Evolutionary conservation across 2,797 vertebrate genomes (phyloP), one percentile per base, ranked within the genome.

Genomic region (Microchirus variegatus): DNA sequence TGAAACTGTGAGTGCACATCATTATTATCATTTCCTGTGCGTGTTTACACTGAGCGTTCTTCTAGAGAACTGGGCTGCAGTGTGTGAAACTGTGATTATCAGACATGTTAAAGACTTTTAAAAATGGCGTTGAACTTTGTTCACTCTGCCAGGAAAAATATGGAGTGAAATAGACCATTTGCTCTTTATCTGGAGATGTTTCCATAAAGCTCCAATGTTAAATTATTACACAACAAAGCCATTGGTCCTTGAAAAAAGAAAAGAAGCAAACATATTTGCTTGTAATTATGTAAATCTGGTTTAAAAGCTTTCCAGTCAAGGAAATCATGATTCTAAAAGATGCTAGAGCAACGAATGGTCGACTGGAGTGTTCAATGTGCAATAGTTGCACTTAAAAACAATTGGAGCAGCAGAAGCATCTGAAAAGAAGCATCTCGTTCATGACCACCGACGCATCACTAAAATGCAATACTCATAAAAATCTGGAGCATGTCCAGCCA

Each of bases 1-100:
- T 18, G 18, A 78, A 78, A 53, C 42, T 38, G 61, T 22, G 38
- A 69, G 55, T 18, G 26, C 15, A 65, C 63, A 40, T 63, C 58
- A 41, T 70, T 55, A 71, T 69, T 68, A 80, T 82, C 69, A 87
- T 89, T 92, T 92, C 88, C 91, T 88, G 88, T 75, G 41, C 57
- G 78, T 90, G 86, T 93, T 92, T 90, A 90, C 49, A 47, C 7
- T 49, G 55, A 63, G 56, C 5, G 54, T 77, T 71, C 68, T 59
- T 58, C 50, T 59, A 54, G 63, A 38, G 3, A 17, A 16, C 16
- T 36, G 9, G 17, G 12, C 67, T 78, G 53, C 60, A 69, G 60
- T 45, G 15, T n/a, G 53, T 45, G 37, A 45, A 53, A 40, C 54
- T 54, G n/a, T 44, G 47, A 64, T 40, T 48, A 61, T 70, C 44